phyloP scores from a whole-genome alignment of 2,888 invertebrate species.

The Onthophagus sagittarius region DNA sequence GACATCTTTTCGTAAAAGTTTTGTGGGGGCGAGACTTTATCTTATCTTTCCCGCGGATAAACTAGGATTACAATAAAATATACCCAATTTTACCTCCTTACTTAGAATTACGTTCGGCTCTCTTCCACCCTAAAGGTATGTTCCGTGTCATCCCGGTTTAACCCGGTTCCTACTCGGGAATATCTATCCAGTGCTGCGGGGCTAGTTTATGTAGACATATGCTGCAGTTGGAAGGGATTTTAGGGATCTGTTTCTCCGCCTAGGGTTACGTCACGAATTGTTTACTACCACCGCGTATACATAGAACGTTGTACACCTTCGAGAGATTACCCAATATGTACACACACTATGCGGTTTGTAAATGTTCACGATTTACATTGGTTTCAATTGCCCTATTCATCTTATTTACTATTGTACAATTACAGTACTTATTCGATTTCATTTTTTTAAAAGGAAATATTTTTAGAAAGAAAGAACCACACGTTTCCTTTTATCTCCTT shows the following conservation, averaged over 20 bases:
- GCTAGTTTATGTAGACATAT: not conserved
- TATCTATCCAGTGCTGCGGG: not conserved
- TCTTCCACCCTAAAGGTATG: not conserved
- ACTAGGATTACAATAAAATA: not conserved
- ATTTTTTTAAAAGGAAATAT: not conserved
- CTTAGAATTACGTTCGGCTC: not conserved
- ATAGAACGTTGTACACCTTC: not conserved
- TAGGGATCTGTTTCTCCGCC: not conserved
- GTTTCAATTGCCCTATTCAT: too few relatives aligned
- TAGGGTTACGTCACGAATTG: not conserved
- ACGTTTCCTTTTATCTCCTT: not conserved
- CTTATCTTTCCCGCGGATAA: not conserved
- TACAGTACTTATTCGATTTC: too few relatives aligned
- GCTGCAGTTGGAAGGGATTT: not conserved
- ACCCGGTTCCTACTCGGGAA: not conserved
- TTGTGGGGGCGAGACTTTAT: not conserved
- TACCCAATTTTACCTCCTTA: not conserved
- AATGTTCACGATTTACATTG: too few relatives aligned
- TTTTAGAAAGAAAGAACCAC: not conserved
- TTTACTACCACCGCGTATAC: not conserved
- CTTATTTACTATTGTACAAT: too few relatives aligned
- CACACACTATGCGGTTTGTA: too few relatives aligned
- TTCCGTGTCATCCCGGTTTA: not conserved
- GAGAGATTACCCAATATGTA: not conserved
- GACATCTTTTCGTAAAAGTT: too few relatives aligned